phyloP scores from a whole-genome alignment of 2,888 invertebrate species.

The Colostygia pectinataria region DNA sequence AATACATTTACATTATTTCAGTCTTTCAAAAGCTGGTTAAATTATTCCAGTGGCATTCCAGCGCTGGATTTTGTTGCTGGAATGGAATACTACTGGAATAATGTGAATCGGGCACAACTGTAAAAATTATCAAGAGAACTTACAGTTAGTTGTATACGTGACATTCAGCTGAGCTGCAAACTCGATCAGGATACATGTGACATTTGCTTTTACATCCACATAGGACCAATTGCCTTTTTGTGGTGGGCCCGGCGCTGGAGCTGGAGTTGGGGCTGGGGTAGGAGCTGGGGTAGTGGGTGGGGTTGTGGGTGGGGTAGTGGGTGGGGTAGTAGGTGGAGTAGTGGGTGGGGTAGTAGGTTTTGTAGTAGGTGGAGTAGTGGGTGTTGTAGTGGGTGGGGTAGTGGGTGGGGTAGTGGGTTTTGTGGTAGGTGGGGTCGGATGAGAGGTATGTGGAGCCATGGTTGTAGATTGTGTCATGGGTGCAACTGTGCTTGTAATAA shows the following conservation, averaged over 20 bases:
- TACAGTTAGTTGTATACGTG: conserved; percentile 65
- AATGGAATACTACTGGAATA: no score
- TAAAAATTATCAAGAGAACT: conserved; percentile 41
- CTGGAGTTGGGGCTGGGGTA: conserved; percentile 68
- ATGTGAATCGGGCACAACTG: no score
- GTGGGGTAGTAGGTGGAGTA: conserved; percentile 40
- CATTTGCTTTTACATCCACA: conserved; percentile 57
- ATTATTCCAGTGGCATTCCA: no score
- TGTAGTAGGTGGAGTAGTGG: conserved; percentile 38
- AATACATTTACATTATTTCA: no score
- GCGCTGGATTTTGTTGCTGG: no score
- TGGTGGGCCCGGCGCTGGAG: conserved; percentile 54
- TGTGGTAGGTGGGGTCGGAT: neutral
- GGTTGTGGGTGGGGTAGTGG: conserved; percentile 55
- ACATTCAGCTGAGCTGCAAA: conserved; percentile 87
- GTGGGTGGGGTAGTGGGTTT: conserved; percentile 7
- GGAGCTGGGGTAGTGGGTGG: conserved; percentile 64
- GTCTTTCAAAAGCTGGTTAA: no score
- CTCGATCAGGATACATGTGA: conserved; percentile 85
- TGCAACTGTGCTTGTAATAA: no score
- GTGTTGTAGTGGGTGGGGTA: conserved; percentile 2
- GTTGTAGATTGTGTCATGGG: neutral
- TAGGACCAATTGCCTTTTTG: conserved; percentile 59
- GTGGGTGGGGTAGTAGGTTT: conserved; percentile 26
- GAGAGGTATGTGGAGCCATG: neutral